Evolutionary conservation across 2,797 vertebrate species (phyloP).

Genomic region (Mormyrops boulengeri): DNA sequence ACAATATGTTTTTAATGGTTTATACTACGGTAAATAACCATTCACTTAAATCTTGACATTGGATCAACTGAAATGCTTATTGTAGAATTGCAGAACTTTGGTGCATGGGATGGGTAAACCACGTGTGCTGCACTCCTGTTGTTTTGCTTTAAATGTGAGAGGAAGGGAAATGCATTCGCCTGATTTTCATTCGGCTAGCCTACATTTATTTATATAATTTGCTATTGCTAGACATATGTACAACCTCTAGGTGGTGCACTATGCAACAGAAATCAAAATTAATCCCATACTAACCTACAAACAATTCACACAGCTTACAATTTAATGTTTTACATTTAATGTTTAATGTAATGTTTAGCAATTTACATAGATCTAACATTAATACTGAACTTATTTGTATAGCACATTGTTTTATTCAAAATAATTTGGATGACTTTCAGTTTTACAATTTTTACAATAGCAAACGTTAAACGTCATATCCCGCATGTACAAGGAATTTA

Average conservation of each 20-base stretch:
- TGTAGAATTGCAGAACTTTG: not conserved
- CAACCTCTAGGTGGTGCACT: slow-evolving; percentile 22
- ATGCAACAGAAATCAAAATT: slow-evolving; percentile 15
- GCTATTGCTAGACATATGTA: not conserved
- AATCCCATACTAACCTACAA: not conserved
- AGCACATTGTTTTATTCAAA: not conserved
- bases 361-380: not conserved
- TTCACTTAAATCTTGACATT: not conserved
- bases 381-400: not conserved
- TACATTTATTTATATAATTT: not conserved
- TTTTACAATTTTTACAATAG: not conserved
- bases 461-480: not conserved
- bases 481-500: not conserved
- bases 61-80: not conserved
- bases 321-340: not conserved
- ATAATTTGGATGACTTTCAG: not conserved
- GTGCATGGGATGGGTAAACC: not conserved
- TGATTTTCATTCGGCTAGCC: not conserved
- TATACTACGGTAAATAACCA: not conserved
- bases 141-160: not conserved
- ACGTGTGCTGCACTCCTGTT: not conserved
- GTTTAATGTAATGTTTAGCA: not conserved
- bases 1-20: not conserved
- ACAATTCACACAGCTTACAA: not conserved
- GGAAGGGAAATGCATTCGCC: not conserved